A percentile compares a stretch with the other conserved stretches of the same genome.
phyloP scores from a whole-genome alignment of 2,113 vertebrate species.

The Chionis minor region DNA sequence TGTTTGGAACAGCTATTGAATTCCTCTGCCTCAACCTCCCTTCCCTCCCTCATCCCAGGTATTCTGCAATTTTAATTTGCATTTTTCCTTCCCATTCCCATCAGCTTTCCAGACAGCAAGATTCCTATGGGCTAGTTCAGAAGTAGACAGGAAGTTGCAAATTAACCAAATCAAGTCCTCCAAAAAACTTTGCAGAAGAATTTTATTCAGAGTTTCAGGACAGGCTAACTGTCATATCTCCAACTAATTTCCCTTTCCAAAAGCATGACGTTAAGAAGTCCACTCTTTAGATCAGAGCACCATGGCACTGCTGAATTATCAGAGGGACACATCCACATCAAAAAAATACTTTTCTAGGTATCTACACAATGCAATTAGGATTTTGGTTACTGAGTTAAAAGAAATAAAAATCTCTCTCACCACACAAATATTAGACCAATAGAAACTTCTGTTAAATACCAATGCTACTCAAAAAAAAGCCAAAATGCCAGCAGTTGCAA shows the following conservation, averaged over 20 bases:
- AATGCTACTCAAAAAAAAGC: background rate
- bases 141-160: background rate
- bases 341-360: background rate
- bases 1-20: background rate
- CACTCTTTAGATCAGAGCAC: background rate
- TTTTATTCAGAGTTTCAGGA: background rate
- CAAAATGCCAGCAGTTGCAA: background rate
- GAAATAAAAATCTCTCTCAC: background rate
- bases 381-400: background rate
- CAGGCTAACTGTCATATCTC: background rate
- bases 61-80: background rate
- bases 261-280: background rate
- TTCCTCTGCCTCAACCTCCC: background rate
- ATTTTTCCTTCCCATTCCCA: background rate
- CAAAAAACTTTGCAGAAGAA: background rate
- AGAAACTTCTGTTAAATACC: background rate
- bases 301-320: background rate
- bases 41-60: background rate
- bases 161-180: background rate
- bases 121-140: background rate
- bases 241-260: background rate
- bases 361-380: background rate
- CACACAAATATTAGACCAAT: background rate
- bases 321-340: background rate
- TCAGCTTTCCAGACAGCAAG: background rate